These are phyloP conservation scores for Myiotriccus ornatus DNA, from an alignment of 2,797 vertebrate genomes.

Conservation along the genomic window DNA sequence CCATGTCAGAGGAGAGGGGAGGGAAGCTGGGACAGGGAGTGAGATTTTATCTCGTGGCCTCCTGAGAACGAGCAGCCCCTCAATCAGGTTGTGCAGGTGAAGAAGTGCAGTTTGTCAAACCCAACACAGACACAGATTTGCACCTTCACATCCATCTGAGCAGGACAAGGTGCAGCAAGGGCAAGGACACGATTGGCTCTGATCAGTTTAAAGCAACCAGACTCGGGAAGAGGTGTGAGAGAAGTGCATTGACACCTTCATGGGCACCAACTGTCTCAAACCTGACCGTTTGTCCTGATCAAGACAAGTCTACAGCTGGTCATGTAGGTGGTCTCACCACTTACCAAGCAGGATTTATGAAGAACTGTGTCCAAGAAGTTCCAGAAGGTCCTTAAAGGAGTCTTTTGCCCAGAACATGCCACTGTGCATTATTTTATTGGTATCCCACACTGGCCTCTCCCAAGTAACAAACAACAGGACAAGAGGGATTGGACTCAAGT, in stretches of 20 bases:
- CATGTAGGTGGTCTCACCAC: neutral
- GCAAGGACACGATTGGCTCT: neutral
- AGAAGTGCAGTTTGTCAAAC: neutral
- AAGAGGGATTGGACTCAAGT: neutral
- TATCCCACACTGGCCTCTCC: neutral
- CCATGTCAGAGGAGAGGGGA: neutral
- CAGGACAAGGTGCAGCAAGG: neutral
- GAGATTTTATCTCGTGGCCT: neutral
- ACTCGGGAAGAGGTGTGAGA: neutral
- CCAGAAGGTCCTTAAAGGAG: neutral
- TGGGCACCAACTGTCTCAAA: neutral
- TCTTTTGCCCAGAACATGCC: neutral
- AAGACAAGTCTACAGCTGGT: neutral
- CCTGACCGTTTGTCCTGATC: neutral
- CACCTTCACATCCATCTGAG: neutral
- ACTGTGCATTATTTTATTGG: neutral
- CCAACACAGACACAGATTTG: neutral
- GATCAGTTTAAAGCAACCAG: neutral
- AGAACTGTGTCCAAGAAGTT: neutral
- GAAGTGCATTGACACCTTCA: neutral
- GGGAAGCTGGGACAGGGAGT: neutral
- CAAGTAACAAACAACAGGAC: neutral
- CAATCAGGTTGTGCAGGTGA: neutral
- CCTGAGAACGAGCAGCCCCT: neutral
- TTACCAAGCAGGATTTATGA: neutral